Evolutionary conservation across 2,113 vertebrate genomes (phyloP).

Genomic region (Paramormyrops kingsleyae): DNA sequence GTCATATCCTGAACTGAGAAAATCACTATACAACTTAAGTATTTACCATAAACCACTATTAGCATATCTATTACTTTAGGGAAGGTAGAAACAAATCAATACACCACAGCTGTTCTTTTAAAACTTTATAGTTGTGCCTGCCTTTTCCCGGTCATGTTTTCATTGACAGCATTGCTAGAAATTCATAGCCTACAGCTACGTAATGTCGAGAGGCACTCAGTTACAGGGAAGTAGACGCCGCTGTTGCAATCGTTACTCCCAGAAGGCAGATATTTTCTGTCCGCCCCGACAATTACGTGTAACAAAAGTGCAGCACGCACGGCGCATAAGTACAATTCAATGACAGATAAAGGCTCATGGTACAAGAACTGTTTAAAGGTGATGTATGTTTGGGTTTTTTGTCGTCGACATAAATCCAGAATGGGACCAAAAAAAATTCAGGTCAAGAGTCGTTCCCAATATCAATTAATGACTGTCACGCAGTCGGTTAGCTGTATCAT

Average conservation of each 20-base stretch:
- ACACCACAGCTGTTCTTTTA: not conserved
- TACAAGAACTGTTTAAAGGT: not conserved
- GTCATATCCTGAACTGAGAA: not conserved
- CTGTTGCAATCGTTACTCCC: not conserved
- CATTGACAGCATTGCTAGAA: not conserved
- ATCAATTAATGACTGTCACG: not conserved
- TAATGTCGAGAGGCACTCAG: not conserved
- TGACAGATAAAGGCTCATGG: not conserved
- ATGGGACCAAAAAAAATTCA: not conserved
- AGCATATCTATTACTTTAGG: not conserved
- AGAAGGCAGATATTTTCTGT: not conserved
- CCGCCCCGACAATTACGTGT: not conserved
- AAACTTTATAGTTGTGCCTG: not conserved
- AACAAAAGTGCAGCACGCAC: not conserved
- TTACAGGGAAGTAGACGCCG: not conserved
- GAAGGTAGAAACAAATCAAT: not conserved
- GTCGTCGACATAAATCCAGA: not conserved
- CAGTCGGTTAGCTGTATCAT: not conserved
- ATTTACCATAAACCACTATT: not conserved
- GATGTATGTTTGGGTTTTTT: not conserved
- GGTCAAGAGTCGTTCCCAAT: not conserved
- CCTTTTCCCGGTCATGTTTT: not conserved
- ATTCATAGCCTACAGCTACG: not conserved
- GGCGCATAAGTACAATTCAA: not conserved
- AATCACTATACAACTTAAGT: not conserved